Conservation (phyloP, 2,797 vertebrate genomes). For the Chloroceryle inda region DNA sequence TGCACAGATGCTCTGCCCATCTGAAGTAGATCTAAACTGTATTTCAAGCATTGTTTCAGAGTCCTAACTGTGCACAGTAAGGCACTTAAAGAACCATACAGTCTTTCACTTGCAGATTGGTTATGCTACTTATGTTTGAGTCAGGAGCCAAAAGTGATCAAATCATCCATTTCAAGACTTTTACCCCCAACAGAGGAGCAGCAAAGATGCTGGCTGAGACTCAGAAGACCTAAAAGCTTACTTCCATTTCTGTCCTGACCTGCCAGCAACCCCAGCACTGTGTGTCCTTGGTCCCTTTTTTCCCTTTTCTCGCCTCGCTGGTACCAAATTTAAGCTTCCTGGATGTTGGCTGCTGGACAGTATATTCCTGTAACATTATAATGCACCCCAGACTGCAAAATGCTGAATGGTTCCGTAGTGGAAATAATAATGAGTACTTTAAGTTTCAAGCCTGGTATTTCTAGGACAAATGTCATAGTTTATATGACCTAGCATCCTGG, state of each 20-base stretch:
- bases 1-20: background rate
- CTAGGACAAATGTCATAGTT: constrained; percentile 9
- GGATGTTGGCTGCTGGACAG: background rate
- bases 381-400: background rate
- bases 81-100: background rate
- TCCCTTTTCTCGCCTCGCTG: background rate
- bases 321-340: background rate
- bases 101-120: background rate
- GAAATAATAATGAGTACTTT: background rate
- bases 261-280: background rate
- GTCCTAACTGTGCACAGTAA: accelerated
- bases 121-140: background rate
- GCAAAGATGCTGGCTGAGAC: background rate
- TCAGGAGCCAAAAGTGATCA: background rate
- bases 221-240: background rate
- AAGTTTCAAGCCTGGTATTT: background rate
- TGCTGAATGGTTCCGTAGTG: background rate
- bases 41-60: background rate
- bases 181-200: background rate
- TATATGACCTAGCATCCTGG: background rate
- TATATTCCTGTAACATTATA: background rate
- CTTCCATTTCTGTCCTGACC: background rate
- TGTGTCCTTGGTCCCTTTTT: background rate
- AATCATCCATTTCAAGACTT: background rate
- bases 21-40: background rate